Percentiles rank a stretch among this genome's conserved stretches.
phyloP scores from a whole-genome alignment of 2,113 vertebrate genomes.

The Haemorhous mexicanus region DNA sequence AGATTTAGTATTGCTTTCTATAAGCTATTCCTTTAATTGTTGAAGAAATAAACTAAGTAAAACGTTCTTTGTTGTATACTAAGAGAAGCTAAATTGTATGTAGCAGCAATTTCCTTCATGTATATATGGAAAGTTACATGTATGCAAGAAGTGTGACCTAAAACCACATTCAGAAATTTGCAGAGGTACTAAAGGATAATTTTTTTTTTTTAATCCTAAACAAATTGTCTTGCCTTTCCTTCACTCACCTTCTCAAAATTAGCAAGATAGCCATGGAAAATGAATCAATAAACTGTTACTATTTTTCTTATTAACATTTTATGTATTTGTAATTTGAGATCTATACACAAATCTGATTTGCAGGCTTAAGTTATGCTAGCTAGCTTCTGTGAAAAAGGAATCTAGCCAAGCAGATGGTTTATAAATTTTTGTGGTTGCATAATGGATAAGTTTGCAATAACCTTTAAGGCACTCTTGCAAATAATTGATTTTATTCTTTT shows the following conservation, averaged over 20 bases:
- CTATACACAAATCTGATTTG: background rate
- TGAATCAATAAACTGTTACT: background rate
- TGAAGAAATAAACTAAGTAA: background rate
- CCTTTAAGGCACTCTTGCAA: constrained; percentile 12
- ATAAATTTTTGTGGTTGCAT: constrained; percentile 3
- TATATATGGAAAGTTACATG: background rate
- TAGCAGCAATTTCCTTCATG: background rate
- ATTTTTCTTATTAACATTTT: background rate
- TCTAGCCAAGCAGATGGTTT: constrained; percentile 21
- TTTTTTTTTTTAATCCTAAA: background rate
- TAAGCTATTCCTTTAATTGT: background rate
- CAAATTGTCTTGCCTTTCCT: background rate
- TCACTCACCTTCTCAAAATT: background rate
- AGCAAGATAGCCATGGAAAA: background rate
- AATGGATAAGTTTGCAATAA: background rate
- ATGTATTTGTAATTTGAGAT: background rate
- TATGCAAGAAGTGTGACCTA: background rate
- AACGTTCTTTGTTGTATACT: background rate
- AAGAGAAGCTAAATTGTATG: background rate
- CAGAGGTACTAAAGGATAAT: background rate
- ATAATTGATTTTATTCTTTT: constrained; percentile 15
- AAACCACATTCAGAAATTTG: background rate
- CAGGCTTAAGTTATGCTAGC: background rate
- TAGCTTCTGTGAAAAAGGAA: background rate
- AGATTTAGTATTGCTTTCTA: background rate